A percentile compares a stretch with the other conserved stretches of the same genome.
These are phyloP conservation scores for Amphimedon queenslandica DNA, from an alignment of 37 sponge, comb jelly and placozoan species.

Conservation along the genomic window DNA sequence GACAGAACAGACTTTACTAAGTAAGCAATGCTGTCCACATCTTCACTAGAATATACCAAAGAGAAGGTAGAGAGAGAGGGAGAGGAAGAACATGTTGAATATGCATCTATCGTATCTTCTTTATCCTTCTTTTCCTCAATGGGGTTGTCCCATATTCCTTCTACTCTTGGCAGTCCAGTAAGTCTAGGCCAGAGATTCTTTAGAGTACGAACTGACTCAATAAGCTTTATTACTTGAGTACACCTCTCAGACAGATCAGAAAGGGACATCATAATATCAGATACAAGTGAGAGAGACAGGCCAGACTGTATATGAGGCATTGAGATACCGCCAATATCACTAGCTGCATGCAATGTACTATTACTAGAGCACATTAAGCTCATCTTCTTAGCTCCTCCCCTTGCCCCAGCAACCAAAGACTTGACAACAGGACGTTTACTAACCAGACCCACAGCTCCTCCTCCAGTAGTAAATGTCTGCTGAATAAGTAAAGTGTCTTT, in stretches of 20 bases:
- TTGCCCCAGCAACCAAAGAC: no score
- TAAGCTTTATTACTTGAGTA: slow-evolving; percentile 30
- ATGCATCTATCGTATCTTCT: not conserved
- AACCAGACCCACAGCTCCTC: no score
- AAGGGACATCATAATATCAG: slow-evolving; percentile 20
- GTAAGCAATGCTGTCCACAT: slow-evolving; percentile 27
- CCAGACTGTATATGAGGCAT: slow-evolving; percentile 12
- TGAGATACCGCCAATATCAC: no score
- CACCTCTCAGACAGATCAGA: slow-evolving; percentile 31
- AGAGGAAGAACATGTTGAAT: not conserved
- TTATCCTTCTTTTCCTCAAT: not conserved
- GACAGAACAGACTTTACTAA: slow-evolving; percentile 4
- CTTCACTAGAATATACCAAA: slow-evolving; percentile 11
- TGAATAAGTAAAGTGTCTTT: no score
- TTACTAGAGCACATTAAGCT: not conserved
- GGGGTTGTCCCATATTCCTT: slow-evolving; percentile 19
- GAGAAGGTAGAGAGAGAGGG: not conserved
- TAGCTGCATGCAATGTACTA: not conserved
- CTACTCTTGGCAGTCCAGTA: slow-evolving; percentile 54
- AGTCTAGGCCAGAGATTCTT: slow-evolving; percentile 5
- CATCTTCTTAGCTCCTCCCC: not conserved
- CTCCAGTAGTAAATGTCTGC: no score
- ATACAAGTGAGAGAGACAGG: slow-evolving; percentile 25
- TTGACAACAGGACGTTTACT: no score
- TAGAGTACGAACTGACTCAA: slow-evolving; percentile 49